Evolutionary conservation across 2,888 invertebrate genomes (phyloP), one percentile per base, ranked within the genome.

Genomic region (Serripes groenlandicus): DNA sequence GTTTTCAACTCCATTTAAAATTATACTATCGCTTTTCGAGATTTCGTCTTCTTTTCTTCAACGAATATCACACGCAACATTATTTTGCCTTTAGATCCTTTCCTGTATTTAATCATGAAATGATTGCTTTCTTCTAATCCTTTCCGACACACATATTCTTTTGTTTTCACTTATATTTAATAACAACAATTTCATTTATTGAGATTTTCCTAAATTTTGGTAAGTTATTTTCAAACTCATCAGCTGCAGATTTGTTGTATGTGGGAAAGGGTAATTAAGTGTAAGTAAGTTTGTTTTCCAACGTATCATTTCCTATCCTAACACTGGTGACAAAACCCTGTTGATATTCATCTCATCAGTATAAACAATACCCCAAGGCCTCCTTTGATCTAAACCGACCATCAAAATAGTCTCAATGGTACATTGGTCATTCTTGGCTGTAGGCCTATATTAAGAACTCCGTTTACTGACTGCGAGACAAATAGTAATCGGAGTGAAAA

Each of bases 401-500:
- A 81, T 81, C 75, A 30, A 26, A 34, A 34, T 30, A n/a, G 23
- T 60, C 56, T 71, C 52, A 60, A 81, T 60, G 81, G 56, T 73
- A 81, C 76, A 35, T 54, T 76, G 81, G 76, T 73, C 81, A 81
- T 52, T 72, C n/a, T 34, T 23, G 28, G 35, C 70, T 74, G 15
- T n/a, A 34, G 74, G 76, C 26, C 60, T 30, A 23, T 11, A 52
- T 72, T 78, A 60, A 68, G 68, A 42, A 64, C 28, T 34, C 60
- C 28, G 23, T 49, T 54, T 32, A 37, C 58, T 68, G 75, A 64
- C 70, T 80, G 58, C 66, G 42, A 72, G 66, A 60, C 76, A 81
- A 75, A 28, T 68, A 60, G 49, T 60, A 68, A 81, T 76, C 76
- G 68, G 60, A 76, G 35, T 76, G 76, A 42, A 76, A 75, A 81